Base-by-base conservation (phyloP, 2,888 invertebrate species). In the Melinaea menophilus region DNA sequence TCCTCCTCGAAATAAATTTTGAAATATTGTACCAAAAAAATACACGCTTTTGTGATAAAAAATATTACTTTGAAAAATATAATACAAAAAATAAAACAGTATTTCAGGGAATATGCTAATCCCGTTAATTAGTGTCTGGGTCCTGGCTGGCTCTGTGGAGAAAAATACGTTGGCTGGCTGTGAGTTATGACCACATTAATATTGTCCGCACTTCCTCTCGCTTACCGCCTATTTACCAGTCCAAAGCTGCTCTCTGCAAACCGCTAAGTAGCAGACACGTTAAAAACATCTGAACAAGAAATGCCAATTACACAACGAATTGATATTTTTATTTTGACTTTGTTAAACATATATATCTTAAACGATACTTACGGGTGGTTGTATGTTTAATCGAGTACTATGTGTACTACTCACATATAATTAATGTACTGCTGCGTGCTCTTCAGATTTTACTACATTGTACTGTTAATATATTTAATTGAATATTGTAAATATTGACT, bases 141-240 rank as follows among this genome's bases (percentile, higher is more conserved):
- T 82, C 84, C 83, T 81, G 81, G 81, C 79, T 71, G 75, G 76
- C 78, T 77, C 80, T 75, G 81, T 74, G 67, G 82, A 81, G 86
- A 89, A 88, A 89, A 88, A 88, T 87, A 81, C 80, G 78, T 79
- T 78, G 79, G 76, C 80, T 78, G 79, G 77, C 76, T 72, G 71
- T 85, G 87, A 89, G 84, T 86, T 86, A 89, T 88, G 80, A 81
- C 70, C 73, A 75, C 88, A 89, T 89, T 89, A 85, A 88, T 89
- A 87, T 86, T 82, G 85, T 85, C 83, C 85, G 80, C 86, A 84
- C 82, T 86, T 86, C 83, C 82, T 79, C 71, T 72, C 74, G 76
- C 76, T 76, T 79, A 79, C 81, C 82, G 80, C 80, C 82, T 81
- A 80, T 82, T 84, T 82, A 77, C 81, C 80, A 77, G 76, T 75